Percentiles rank a stretch among this genome's conserved stretches.
Conservation (phyloP, 2,797 vertebrate genomes). For the Acanthurus leucopareius region DNA sequence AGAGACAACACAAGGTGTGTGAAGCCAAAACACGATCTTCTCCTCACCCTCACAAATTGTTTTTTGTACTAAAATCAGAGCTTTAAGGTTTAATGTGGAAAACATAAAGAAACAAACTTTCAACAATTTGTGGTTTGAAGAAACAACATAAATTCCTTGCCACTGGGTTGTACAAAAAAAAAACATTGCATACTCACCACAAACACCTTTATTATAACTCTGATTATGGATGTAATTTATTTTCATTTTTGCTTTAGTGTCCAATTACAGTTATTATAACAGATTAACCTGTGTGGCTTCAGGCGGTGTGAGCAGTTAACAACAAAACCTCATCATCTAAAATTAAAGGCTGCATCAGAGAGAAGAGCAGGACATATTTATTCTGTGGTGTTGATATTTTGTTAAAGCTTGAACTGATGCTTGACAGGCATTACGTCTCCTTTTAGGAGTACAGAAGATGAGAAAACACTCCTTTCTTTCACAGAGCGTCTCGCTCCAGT, state of each 20-base stretch:
- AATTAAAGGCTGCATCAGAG: slow-evolving; percentile 60
- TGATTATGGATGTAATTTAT: slow-evolving; percentile 45
- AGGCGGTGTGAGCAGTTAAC: slow-evolving; percentile 52
- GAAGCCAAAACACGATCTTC: too few relatives aligned
- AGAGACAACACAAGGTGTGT: too few relatives aligned
- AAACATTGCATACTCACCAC: background rate
- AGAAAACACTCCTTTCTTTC: slow-evolving; percentile 29
- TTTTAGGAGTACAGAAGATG: slow-evolving; percentile 18
- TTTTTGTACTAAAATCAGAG: too few relatives aligned
- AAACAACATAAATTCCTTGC: too few relatives aligned
- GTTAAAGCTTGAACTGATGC: background rate
- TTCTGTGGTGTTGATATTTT: background rate
- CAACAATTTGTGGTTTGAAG: too few relatives aligned
- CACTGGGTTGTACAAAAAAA: too few relatives aligned
- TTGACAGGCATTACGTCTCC: slow-evolving; percentile 14
- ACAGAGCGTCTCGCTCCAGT: slow-evolving; percentile 39
- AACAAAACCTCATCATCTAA: slow-evolving; percentile 57
- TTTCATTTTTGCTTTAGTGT: slow-evolving; percentile 42
- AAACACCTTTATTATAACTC: slow-evolving; percentile 55
- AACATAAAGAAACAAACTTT: too few relatives aligned
- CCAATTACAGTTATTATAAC: slow-evolving; percentile 57
- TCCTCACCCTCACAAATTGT: too few relatives aligned
- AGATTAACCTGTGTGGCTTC: slow-evolving; percentile 60
- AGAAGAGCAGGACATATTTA: slow-evolving; percentile 49
- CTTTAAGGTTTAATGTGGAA: too few relatives aligned